Conservation (phyloP, 1,140 invertebrate genomes). For the Melitaea cinxia region DNA sequence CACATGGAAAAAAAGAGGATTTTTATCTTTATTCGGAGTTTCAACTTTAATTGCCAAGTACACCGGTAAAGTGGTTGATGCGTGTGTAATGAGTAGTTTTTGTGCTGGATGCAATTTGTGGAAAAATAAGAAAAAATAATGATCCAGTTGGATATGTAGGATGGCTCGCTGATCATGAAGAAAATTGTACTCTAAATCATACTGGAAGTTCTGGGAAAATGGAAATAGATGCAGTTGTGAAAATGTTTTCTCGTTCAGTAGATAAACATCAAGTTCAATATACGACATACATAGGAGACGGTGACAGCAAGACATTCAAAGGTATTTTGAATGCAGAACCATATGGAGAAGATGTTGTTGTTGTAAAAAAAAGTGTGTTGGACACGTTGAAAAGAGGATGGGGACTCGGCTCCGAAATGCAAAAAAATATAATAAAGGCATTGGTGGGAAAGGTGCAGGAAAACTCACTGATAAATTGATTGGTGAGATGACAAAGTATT, state of each 20-base stretch:
- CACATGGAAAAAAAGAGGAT: conserved; percentile 1
- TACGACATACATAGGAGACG: not conserved
- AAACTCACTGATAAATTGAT: not conserved
- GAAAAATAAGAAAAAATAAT: not conserved
- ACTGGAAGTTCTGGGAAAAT: not conserved
- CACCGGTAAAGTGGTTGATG: not conserved
- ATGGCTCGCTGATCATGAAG: not conserved
- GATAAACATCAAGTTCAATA: not conserved
- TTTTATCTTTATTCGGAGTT: not conserved
- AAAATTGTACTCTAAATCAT: not conserved
- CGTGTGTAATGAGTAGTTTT: not conserved
- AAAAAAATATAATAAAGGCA: not conserved
- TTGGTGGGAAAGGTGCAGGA: not conserved
- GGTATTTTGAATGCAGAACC: not conserved
- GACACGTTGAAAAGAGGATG: not conserved
- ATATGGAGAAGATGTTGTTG: not conserved
- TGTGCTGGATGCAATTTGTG: not conserved
- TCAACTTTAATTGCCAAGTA: not conserved
- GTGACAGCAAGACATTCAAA: not conserved
- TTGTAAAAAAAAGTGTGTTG: not conserved
- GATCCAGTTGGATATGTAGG: not conserved
- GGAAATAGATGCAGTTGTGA: not conserved
- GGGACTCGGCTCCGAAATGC: not conserved
- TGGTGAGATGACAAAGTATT: not conserved
- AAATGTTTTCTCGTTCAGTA: not conserved